A percentile compares a stretch with the other conserved stretches of the same genome.
These are phyloP conservation scores for Campopleginae sp. DNA, from an alignment of 2,888 invertebrate species.

Conservation along the genomic window DNA sequence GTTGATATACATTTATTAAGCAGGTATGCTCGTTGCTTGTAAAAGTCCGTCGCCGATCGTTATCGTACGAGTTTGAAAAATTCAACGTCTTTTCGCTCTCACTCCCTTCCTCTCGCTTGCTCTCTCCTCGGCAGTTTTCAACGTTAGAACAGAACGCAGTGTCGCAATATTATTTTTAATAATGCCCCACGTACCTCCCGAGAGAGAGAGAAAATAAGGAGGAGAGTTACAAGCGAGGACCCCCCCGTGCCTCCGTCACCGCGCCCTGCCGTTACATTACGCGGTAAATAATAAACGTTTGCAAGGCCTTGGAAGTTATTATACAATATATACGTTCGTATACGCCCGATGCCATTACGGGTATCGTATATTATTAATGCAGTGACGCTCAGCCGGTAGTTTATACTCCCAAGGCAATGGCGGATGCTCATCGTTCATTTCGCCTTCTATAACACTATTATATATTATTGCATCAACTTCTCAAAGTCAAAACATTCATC, in stretches of 20 bases:
- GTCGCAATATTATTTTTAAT: constrained; percentile 83
- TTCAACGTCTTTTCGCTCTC: constrained; percentile 58
- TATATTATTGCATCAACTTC: constrained; percentile 34
- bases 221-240: constrained; percentile 76
- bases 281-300: constrained; percentile 84
- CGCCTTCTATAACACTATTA: constrained; percentile 39
- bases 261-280: constrained; percentile 83
- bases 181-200: constrained; percentile 74
- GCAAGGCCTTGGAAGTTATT: constrained; percentile 84
- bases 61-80: constrained; percentile 62
- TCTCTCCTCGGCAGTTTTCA: constrained; percentile 59
- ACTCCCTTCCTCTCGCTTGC: constrained; percentile 35
- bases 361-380: constrained; percentile 84
- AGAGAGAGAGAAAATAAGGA: constrained; percentile 42
- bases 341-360: constrained; percentile 83
- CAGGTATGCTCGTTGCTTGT: constrained; percentile 22
- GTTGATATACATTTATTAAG: constrained; percentile 55
- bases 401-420: constrained; percentile 64
- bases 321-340: constrained; percentile 83
- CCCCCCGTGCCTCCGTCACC: constrained; percentile 70
- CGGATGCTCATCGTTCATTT: constrained; percentile 62
- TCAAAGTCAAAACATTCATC: constrained; percentile 22
- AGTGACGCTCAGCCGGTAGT: constrained; percentile 81
- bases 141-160: constrained; percentile 72
- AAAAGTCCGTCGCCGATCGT: constrained; percentile 62